Percentiles rank a stretch among this genome's conserved stretches.
phyloP scores from a whole-genome alignment of 2,888 invertebrate species.

The Sarcophaga caerulescens region DNA sequence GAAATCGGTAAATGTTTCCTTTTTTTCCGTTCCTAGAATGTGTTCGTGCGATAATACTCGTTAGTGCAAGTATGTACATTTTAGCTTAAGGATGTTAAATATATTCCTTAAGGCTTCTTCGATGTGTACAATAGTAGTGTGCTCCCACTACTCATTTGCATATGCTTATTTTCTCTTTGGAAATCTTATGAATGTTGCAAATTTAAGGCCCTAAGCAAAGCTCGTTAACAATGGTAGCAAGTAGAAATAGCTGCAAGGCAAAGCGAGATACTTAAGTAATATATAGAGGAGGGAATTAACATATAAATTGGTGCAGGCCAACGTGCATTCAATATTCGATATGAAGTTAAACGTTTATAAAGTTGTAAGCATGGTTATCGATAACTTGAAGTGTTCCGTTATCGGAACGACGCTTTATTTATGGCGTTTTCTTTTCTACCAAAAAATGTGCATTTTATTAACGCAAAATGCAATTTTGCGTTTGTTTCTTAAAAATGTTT shows the following conservation, averaged over 20 bases:
- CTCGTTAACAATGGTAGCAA: neutral
- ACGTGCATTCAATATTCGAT: too few relatives aligned
- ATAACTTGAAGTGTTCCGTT: too few relatives aligned
- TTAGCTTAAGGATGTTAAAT: conserved; percentile 22
- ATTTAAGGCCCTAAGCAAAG: neutral
- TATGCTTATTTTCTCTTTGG: neutral
- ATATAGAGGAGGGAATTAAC: too few relatives aligned
- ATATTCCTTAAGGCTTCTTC: conserved; percentile 13
- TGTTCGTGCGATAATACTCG: neutral
- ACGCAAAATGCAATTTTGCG: too few relatives aligned
- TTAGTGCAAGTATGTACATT: conserved; percentile 2
- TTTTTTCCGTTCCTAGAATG: neutral
- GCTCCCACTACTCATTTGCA: neutral
- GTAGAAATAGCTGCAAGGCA: neutral
- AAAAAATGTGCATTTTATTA: too few relatives aligned
- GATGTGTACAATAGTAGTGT: neutral
- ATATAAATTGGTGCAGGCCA: too few relatives aligned
- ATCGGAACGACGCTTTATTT: too few relatives aligned
- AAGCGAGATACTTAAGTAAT: neutral
- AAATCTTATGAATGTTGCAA: neutral
- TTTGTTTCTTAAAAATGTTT: too few relatives aligned
- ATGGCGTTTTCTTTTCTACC: too few relatives aligned
- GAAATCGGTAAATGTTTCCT: conserved; percentile 21
- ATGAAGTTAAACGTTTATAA: too few relatives aligned
- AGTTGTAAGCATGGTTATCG: too few relatives aligned